Evolutionary conservation across 2,113 vertebrate species (phyloP).

Genomic region (Stictonetta naevosa): DNA sequence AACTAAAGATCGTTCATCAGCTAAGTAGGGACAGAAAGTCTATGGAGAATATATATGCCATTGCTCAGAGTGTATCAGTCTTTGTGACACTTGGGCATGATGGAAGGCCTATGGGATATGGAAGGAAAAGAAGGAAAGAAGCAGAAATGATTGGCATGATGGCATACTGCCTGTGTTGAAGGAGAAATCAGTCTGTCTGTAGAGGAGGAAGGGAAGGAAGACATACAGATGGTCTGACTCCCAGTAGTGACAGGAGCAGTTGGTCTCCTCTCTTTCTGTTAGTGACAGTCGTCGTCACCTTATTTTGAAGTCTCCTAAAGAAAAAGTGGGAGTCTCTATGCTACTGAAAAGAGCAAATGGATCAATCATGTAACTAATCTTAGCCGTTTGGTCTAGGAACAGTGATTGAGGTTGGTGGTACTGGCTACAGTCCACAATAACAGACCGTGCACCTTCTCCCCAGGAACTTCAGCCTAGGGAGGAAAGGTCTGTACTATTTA

Average conservation of each 20-base stretch:
- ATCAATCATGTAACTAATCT: neutral
- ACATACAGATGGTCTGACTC: constrained; percentile 22
- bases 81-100: neutral
- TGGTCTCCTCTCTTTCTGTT: neutral
- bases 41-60: neutral
- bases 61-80: neutral
- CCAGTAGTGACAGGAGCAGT: constrained; percentile 25
- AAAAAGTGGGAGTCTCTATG: neutral
- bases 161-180: neutral
- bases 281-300: neutral
- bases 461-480: neutral
- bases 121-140: neutral
- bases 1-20: neutral
- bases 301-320: neutral
- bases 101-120: neutral
- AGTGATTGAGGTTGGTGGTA: neutral
- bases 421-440: neutral
- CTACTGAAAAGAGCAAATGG: neutral
- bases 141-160: neutral
- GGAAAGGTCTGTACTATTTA: neutral
- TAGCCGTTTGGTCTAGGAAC: neutral
- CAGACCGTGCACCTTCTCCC: neutral
- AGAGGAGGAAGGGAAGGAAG: neutral
- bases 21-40: neutral
- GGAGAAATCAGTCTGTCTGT: neutral